These are phyloP conservation scores for Actinia tenebrosa DNA, from an alignment of 64 coral and sea anemone genomes.

Conservation along the genomic window DNA sequence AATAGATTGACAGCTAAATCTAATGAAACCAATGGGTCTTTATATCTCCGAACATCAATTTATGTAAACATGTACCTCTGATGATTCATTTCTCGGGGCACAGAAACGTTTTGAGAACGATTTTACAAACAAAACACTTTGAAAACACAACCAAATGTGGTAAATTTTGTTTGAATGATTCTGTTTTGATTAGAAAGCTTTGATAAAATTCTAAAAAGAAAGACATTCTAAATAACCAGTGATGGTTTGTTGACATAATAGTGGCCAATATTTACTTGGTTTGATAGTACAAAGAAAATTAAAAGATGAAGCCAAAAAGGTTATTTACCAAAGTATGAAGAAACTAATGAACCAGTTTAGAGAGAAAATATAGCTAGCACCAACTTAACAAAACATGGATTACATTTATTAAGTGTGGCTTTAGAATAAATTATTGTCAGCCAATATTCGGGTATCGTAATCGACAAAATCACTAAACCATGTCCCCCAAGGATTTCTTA, in stretches of 20 bases:
- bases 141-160: neutral
- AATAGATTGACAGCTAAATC: neutral
- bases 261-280: neutral
- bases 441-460: neutral
- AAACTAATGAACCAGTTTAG: neutral
- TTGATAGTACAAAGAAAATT: neutral
- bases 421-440: neutral
- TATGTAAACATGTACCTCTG: neutral
- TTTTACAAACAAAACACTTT: neutral
- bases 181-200: neutral
- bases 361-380: neutral
- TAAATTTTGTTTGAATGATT: neutral
- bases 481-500: neutral
- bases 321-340: neutral
- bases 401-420: neutral
- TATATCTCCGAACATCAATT: neutral
- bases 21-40: neutral
- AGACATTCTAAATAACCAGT: neutral
- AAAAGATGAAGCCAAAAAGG: slow-evolving; percentile 4
- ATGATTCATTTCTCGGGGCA: neutral
- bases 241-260: neutral
- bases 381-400: neutral
- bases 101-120: neutral
- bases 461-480: neutral
- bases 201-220: neutral